Evolutionary conservation across 1,140 invertebrate species (phyloP).

Genomic region (Sinonovacula constricta): DNA sequence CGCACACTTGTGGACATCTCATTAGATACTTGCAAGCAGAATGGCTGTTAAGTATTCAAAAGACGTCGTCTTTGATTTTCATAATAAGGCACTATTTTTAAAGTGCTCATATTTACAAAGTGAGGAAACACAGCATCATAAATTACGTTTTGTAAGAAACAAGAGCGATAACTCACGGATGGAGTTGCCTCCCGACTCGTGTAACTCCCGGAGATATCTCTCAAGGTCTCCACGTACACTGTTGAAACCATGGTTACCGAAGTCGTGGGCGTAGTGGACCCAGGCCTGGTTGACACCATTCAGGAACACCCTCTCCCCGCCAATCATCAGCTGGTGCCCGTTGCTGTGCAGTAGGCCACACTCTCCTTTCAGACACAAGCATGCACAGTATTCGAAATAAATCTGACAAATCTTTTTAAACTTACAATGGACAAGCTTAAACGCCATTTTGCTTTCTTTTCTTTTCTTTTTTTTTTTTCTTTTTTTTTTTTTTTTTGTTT

Average conservation of each 20-base stretch:
- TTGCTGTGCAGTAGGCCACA: slow-evolving; percentile 38
- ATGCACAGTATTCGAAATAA: background rate
- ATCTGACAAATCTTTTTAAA: background rate
- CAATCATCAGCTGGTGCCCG: slow-evolving; percentile 63
- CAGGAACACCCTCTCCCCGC: slow-evolving; percentile 76
- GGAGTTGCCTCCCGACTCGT: slow-evolving; percentile 77
- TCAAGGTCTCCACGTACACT: slow-evolving; percentile 64
- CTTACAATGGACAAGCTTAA: background rate
- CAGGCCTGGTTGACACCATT: slow-evolving; percentile 79
- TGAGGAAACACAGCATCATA: no score
- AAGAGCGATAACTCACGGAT: slow-evolving; percentile 74
- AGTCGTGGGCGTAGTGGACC: slow-evolving; percentile 73
- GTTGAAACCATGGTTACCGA: slow-evolving; percentile 77
- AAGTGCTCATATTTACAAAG: no score
- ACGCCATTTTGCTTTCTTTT: background rate
- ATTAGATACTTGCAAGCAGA: no score
- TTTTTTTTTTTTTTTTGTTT: background rate
- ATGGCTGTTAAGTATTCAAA: no score
- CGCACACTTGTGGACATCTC: no score
- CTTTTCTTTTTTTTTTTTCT: background rate
- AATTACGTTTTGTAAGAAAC: no score
- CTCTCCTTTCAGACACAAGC: background rate
- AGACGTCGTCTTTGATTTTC: no score
- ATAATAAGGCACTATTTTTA: no score
- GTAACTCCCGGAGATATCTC: slow-evolving; percentile 73